Percentiles rank a stretch among this genome's conserved stretches.
Evolutionary conservation across 2,113 vertebrate genomes (phyloP).

Genomic region (Chloropsis hardwickii): DNA sequence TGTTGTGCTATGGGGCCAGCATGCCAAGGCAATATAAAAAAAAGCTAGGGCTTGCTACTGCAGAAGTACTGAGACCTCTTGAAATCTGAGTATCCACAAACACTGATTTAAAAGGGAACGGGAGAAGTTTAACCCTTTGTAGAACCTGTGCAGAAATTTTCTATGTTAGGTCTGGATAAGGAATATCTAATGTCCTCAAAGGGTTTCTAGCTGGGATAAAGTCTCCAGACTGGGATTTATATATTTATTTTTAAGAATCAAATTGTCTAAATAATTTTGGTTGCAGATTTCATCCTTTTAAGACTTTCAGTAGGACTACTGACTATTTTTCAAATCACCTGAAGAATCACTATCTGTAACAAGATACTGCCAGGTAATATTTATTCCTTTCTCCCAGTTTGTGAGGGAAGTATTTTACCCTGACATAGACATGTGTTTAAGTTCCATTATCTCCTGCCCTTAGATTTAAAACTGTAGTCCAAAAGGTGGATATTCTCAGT

Average conservation of each 20-base stretch:
- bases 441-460: neutral
- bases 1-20: neutral
- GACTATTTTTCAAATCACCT: neutral
- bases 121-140: neutral
- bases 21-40: neutral
- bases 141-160: neutral
- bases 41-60: constrained; percentile 5
- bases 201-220: neutral
- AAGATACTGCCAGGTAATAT: neutral
- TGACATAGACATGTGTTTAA: neutral
- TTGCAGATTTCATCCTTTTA: neutral
- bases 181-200: neutral
- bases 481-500: neutral
- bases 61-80: neutral
- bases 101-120: neutral
- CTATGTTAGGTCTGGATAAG: neutral
- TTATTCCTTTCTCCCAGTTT: neutral
- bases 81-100: constrained; percentile 13
- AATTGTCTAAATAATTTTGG: neutral
- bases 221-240: neutral
- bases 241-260: neutral
- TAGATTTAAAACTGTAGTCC: neutral
- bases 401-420: neutral
- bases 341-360: neutral
- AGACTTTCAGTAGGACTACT: neutral